Conservation (phyloP, 2,888 invertebrate genomes). For the Drosophila affinis region DNA sequence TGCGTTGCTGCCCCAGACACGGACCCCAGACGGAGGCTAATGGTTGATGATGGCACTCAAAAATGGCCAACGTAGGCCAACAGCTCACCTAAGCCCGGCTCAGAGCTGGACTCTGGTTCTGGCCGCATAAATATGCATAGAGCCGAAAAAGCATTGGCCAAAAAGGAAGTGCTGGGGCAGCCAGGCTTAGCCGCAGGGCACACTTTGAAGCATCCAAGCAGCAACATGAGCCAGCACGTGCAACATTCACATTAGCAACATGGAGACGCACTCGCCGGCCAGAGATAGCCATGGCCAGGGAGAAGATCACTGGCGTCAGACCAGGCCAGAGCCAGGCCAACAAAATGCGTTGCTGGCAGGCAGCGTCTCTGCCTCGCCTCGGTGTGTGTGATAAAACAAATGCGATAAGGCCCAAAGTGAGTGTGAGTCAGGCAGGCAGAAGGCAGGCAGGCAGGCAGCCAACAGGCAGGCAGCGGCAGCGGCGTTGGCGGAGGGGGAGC, state of each 20-base stretch:
- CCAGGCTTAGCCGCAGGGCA: slow-evolving; percentile 74
- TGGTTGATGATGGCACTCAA: slow-evolving; percentile 78
- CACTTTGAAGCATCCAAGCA: slow-evolving; percentile 64
- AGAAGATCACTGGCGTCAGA: slow-evolving; percentile 70
- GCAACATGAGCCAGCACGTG: slow-evolving; percentile 68
- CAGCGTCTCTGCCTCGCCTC: slow-evolving; percentile 6
- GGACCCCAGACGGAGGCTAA: slow-evolving; percentile 39
- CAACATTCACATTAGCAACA: slow-evolving; percentile 59
- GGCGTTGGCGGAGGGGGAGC: slow-evolving; percentile 2
- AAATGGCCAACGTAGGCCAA: slow-evolving; percentile 67
- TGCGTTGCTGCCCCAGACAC: slow-evolving; percentile 65
- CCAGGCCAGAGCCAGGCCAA: slow-evolving; percentile 44
- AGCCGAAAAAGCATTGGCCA: slow-evolving; percentile 56
- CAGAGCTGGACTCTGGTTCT: slow-evolving; percentile 47
- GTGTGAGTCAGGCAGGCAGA: slow-evolving; percentile 71
- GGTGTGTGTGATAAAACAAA: slow-evolving; percentile 75
- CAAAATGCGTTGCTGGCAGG: slow-evolving; percentile 65
- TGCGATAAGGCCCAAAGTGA: slow-evolving; percentile 75
- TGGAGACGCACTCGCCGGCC: slow-evolving; percentile 24
- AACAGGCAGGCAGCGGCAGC: not conserved
- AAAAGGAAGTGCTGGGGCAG: slow-evolving; percentile 51
- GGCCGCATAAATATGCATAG: slow-evolving; percentile 76
- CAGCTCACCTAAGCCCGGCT: slow-evolving; percentile 20
- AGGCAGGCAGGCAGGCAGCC: slow-evolving; percentile 37
- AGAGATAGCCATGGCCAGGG: slow-evolving; percentile 14